Evolutionary conservation across 23 tunicate genomes (phyloP).

Genomic region (Diplosoma virens): DNA sequence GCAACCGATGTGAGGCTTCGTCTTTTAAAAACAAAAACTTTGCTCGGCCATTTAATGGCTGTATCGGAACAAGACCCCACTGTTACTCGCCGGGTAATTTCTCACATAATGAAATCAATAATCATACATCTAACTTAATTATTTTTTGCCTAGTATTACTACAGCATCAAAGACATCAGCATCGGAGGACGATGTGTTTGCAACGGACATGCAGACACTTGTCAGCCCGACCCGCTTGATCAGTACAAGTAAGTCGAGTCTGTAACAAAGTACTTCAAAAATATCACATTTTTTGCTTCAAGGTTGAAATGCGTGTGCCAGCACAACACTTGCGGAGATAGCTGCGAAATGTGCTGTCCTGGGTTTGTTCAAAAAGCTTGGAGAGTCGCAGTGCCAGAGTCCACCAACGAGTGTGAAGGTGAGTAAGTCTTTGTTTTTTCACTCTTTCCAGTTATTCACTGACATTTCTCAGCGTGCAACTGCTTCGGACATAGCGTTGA

Average conservation of each 20-base stretch:
- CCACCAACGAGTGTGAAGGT: constrained; percentile 95
- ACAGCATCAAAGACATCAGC: constrained; percentile 97
- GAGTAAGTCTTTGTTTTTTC: background rate
- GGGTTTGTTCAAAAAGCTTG: constrained; percentile 93
- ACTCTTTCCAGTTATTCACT: too few species aligned
- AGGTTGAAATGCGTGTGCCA: constrained; percentile 89
- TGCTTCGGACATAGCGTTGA: constrained; percentile 89
- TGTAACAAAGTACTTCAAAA: too few species aligned
- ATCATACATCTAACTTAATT: too few species aligned
- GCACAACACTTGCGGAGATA: constrained; percentile 96
- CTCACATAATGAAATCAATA: too few species aligned
- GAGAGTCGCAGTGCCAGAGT: constrained; percentile 90
- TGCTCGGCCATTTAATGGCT: constrained; percentile 99
- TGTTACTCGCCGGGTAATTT: constrained; percentile 85
- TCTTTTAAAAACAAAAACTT: constrained; percentile 86
- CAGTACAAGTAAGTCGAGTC: constrained; percentile 69
- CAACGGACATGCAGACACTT: constrained; percentile 96
- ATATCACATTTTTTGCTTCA: too few species aligned
- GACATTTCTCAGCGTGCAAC: constrained; percentile 78
- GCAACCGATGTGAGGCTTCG: constrained; percentile 88
- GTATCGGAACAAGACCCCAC: constrained; percentile 93
- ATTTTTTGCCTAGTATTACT: constrained; percentile 93
- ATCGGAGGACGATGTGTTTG: constrained; percentile 99
- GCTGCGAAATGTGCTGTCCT: constrained; percentile 90
- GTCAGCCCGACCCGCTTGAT: constrained; percentile 77